These are phyloP conservation scores for Platysteira castanea DNA, from an alignment of 2,113 vertebrate genomes.

Conservation along the genomic window DNA sequence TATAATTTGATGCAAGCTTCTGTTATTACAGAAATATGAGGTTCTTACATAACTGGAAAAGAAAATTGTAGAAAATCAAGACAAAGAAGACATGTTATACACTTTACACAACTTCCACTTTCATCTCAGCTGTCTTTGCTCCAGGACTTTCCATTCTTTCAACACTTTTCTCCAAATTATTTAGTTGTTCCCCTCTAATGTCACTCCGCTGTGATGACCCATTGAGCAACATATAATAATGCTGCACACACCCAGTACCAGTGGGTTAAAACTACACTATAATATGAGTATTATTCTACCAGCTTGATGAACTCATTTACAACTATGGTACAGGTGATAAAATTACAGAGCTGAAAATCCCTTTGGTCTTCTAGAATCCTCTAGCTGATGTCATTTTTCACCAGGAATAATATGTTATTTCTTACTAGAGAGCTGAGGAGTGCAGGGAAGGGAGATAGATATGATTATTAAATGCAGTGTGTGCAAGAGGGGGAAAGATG, in stretches of 20 bases:
- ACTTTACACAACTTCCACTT: not conserved
- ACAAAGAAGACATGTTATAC: not conserved
- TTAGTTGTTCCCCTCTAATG: not conserved
- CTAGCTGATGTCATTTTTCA: conserved; percentile 57
- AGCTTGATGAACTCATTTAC: conserved; percentile 55
- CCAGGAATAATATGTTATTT: conserved; percentile 33
- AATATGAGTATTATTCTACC: conserved; percentile 25
- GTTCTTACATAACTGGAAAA: not conserved
- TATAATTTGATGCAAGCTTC: not conserved
- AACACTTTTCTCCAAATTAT: not conserved
- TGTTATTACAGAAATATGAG: not conserved
- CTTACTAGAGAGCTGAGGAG: conserved; percentile 4
- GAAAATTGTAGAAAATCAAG: not conserved
- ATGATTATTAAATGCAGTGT: conserved; percentile 47
- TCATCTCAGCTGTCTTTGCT: not conserved
- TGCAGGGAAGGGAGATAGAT: conserved; percentile 5
- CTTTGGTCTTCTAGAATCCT: conserved; percentile 29
- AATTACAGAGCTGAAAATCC: conserved; percentile 59
- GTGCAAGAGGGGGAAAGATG: conserved; percentile 41
- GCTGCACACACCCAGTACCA: not conserved
- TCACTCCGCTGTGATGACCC: not conserved
- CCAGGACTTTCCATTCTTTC: not conserved
- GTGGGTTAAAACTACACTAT: not conserved
- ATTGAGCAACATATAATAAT: not conserved
- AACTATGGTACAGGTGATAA: conserved; percentile 47